Evolutionary conservation across 2,797 vertebrate genomes (phyloP).

Genomic region (Triplophysa bombifrons): DNA sequence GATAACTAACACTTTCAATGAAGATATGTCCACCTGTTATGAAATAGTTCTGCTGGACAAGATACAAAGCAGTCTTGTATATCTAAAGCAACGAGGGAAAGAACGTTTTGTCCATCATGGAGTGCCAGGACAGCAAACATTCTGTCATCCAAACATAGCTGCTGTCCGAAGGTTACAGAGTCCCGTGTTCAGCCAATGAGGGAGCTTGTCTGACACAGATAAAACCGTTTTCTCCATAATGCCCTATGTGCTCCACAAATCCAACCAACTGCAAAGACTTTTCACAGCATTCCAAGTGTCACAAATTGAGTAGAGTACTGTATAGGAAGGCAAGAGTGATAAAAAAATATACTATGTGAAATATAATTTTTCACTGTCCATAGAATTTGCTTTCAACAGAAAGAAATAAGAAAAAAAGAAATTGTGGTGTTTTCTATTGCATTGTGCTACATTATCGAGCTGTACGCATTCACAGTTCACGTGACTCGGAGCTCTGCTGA

Average conservation of each 20-base stretch:
- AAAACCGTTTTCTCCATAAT: conserved; percentile 56
- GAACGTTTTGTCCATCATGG: conserved; percentile 5
- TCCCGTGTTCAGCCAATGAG: background rate
- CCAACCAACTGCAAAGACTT: conserved; percentile 42
- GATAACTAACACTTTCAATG: background rate
- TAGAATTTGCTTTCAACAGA: conserved; percentile 26
- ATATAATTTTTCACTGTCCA: conserved; percentile 26
- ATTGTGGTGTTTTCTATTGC: conserved; percentile 50
- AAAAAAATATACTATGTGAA: conserved; percentile 23
- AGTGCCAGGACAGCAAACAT: conserved; percentile 10
- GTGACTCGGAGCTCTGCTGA: conserved; percentile 34
- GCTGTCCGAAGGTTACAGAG: conserved; percentile 42
- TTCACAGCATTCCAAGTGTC: conserved; percentile 55
- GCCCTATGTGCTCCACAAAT: conserved; percentile 42
- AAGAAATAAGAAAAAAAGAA: conserved; percentile 30
- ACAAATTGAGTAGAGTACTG: conserved; percentile 37
- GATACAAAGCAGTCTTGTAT: conserved; percentile 23
- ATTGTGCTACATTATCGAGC: conserved; percentile 55
- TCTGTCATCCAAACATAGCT: conserved; percentile 41
- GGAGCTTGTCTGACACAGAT: conserved; percentile 36
- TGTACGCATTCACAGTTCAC: conserved; percentile 57
- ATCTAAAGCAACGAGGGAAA: conserved; percentile 8
- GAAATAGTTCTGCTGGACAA: conserved; percentile 6
- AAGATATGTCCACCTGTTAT: conserved; percentile 22
- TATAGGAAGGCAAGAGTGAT: conserved; percentile 30